Conservation (phyloP, 2,888 invertebrate species). For the Blastobasis adustella region DNA sequence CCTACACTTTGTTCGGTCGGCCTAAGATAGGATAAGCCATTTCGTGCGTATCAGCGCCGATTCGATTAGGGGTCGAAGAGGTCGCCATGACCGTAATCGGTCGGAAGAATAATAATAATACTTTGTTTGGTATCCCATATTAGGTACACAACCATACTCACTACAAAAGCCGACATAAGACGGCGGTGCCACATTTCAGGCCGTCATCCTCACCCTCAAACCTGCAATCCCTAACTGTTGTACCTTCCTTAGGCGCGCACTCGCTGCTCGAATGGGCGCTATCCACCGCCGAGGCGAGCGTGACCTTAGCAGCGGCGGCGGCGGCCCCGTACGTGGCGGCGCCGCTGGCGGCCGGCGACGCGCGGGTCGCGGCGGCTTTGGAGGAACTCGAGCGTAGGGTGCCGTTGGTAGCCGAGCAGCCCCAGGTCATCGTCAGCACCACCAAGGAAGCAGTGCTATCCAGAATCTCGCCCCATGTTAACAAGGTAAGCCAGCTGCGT, state of each 20-base stretch:
- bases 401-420: conserved; percentile 79
- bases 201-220: neutral
- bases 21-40: no score
- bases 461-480: conserved; percentile 71
- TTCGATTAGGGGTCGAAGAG: no score
- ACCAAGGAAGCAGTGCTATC: conserved; percentile 76
- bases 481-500: conserved; percentile 47
- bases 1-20: no score
- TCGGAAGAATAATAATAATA: no score
- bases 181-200: no score
- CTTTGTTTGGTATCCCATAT: no score
- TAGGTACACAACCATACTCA: no score
- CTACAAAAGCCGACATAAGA: no score
- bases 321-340: conserved; percentile 76
- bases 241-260: conserved; percentile 65
- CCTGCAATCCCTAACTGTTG: neutral
- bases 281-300: conserved; percentile 78
- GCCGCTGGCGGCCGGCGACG: conserved; percentile 73
- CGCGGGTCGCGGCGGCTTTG: conserved; percentile 78
- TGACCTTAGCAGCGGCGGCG: conserved; percentile 76
- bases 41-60: no score
- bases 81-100: no score
- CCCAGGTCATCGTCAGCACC: conserved; percentile 72
- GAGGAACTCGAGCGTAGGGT: conserved; percentile 79
- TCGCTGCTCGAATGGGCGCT: conserved; percentile 81